Evolutionary conservation across 2,113 vertebrate genomes (phyloP).

Genomic region (Actenoides hombroni): DNA sequence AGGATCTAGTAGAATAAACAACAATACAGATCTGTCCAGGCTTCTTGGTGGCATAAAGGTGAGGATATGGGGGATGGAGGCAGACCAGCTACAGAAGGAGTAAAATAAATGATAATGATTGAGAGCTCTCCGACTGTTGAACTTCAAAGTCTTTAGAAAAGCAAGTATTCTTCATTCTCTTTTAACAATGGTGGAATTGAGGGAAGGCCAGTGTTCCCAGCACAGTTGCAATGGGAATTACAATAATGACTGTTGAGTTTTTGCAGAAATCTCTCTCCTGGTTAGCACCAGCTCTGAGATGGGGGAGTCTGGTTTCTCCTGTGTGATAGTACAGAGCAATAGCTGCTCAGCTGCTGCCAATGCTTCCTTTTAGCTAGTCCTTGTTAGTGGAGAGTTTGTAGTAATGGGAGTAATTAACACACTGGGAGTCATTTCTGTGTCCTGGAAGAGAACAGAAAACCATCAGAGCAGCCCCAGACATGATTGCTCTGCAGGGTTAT

Average conservation of each 20-base stretch:
- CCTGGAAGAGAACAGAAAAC: slow-evolving; percentile 77
- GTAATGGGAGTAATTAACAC: slow-evolving; percentile 81
- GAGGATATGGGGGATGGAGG: accelerated
- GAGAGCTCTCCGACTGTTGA: neutral
- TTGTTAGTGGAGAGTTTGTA: slow-evolving; percentile 77
- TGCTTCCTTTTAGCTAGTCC: slow-evolving; percentile 53
- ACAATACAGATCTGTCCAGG: neutral
- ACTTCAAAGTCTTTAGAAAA: slow-evolving; percentile 17
- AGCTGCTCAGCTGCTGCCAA: slow-evolving; percentile 61
- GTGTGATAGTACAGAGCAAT: slow-evolving; percentile 8
- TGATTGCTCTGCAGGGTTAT: slow-evolving; percentile 79
- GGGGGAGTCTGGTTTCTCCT: slow-evolving; percentile 28
- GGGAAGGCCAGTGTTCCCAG: slow-evolving; percentile 20
- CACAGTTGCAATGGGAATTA: slow-evolving; percentile 16
- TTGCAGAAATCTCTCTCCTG: slow-evolving; percentile 1
- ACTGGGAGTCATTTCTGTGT: slow-evolving; percentile 75
- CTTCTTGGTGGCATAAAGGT: neutral
- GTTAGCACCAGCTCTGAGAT: slow-evolving; percentile 4
- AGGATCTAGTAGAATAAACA: neutral
- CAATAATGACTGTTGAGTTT: slow-evolving; percentile 30
- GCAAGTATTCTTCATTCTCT: slow-evolving; percentile 10
- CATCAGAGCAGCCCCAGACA: slow-evolving; percentile 70
- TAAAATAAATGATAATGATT: slow-evolving; percentile 19
- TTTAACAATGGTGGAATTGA: neutral
- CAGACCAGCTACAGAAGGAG: neutral